These are phyloP conservation scores for Drosophila seclusa DNA, from an alignment of 2,888 invertebrate genomes.

Conservation along the genomic window DNA sequence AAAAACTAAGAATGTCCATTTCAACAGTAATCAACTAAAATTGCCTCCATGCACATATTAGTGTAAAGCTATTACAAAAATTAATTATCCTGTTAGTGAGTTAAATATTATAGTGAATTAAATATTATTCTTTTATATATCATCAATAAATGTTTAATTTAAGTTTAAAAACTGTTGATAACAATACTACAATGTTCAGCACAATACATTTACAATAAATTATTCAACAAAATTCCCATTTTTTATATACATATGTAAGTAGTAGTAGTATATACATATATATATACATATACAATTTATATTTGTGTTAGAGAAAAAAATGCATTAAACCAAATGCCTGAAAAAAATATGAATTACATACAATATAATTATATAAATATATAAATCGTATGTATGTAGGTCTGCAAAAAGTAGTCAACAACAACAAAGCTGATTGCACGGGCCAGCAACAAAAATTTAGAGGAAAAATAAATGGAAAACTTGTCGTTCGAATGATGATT, in stretches of 20 bases:
- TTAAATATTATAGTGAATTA: background rate
- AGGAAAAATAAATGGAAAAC: conserved; percentile 18
- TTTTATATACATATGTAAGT: background rate
- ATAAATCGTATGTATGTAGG: background rate
- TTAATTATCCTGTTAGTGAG: background rate
- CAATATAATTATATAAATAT: background rate
- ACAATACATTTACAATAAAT: background rate
- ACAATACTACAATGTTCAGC: background rate
- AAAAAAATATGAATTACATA: background rate
- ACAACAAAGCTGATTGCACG: conserved; percentile 26
- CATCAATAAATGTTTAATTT: background rate
- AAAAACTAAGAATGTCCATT: conserved; percentile 5
- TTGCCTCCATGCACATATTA: background rate
- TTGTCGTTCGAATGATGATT: conserved; percentile 46
- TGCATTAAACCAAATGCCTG: background rate
- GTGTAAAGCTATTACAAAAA: background rate
- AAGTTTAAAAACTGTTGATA: background rate
- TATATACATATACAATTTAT: no score
- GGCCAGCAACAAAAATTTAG: background rate
- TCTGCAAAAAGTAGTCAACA: conserved; percentile 11
- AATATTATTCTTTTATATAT: background rate
- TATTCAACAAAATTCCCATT: background rate
- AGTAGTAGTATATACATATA: background rate
- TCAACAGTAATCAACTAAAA: background rate
- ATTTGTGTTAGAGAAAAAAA: background rate